Base-by-base conservation (phyloP, 2,888 invertebrate species). In the Choreutis nemorana region DNA sequence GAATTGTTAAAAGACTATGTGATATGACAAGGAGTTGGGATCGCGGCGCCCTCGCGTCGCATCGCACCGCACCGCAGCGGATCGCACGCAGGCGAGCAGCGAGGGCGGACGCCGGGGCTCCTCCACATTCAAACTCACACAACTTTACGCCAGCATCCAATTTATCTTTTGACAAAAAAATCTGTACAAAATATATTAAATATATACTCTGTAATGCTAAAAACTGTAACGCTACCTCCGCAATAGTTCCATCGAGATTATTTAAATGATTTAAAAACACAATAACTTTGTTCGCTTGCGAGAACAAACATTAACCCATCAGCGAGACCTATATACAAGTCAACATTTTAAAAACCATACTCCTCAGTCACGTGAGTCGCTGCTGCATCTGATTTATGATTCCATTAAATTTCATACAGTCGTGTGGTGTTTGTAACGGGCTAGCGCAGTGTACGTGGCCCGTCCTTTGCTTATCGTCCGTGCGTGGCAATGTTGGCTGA, bases 101-200 rank as follows among this genome's bases (percentile, higher is more conserved):
- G n/a, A n/a, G n/a, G n/a, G n/a, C n/a, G 8, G n/a, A n/a, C 26
- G 14, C 67, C 52, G 70, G 72, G 65, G 55, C 66, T 65, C 70
- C 62, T 57, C 39, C 66, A 64, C 62, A 78, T 64, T 73, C 66
- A 80, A 80, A 79, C 65, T 65, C 78, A 78, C 62, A n/a, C n/a
- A n/a, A n/a, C n/a, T 54, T 59, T 75, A 70, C 79, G 75, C 79
- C 79, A 78, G 66, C 77, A 78, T 75, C 73, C 77, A 79, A 78
- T 80, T 80, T 80, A 80, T 79, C 77, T 79, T 77, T 77, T 66
- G 77, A 77, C 78, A 80, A 79, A 78, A 78, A 77, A 75, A 75
- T 78, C 79, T 75, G 78, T 80, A 80, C 80, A 80, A 80, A 80
- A 80, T 80, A 79, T 79, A 80, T 78, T 75, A 77, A 77, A 78